Conservation (phyloP, 2,113 vertebrate genomes). For the Triplophysa rosa region DNA sequence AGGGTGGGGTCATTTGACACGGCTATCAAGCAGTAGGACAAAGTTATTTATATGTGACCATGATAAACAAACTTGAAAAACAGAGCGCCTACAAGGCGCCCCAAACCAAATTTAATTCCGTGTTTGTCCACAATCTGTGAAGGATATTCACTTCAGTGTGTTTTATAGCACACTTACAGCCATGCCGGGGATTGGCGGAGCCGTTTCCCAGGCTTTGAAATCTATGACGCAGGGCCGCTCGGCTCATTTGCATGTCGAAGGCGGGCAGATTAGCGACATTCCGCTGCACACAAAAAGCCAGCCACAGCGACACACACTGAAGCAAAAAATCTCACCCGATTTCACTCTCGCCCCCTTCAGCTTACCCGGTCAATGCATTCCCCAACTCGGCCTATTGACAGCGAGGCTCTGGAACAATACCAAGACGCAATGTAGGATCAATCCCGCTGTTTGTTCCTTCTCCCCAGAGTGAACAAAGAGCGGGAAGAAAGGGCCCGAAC, state of each 20-base stretch:
- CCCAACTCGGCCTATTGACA: conserved; percentile 83
- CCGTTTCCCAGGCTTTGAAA: conserved; percentile 59
- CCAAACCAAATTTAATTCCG: background rate
- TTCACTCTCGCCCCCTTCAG: conserved; percentile 79
- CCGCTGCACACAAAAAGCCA: conserved; percentile 87
- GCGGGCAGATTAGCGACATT: conserved; percentile 84
- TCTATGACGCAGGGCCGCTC: conserved; percentile 49
- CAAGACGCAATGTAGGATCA: conserved; percentile 85
- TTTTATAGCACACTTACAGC: background rate
- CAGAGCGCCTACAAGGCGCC: background rate
- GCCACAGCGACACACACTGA: conserved; percentile 73
- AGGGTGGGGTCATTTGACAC: no score
- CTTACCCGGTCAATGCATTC: conserved; percentile 84
- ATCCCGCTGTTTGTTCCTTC: conserved; percentile 86
- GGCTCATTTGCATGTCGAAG: conserved; percentile 84
- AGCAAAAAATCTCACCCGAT: conserved; percentile 53
- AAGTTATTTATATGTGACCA: no score
- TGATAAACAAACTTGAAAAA: no score
- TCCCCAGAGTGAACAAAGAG: conserved; percentile 83
- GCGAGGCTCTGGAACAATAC: conserved; percentile 82
- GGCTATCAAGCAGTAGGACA: no score
- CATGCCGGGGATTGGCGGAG: conserved; percentile 20
- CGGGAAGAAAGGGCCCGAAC: conserved; percentile 80
- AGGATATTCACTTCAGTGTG: background rate
- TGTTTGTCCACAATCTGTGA: background rate